These are phyloP conservation scores for Serripes groenlandicus DNA, from an alignment of 2,888 invertebrate genomes.

Conservation along the genomic window DNA sequence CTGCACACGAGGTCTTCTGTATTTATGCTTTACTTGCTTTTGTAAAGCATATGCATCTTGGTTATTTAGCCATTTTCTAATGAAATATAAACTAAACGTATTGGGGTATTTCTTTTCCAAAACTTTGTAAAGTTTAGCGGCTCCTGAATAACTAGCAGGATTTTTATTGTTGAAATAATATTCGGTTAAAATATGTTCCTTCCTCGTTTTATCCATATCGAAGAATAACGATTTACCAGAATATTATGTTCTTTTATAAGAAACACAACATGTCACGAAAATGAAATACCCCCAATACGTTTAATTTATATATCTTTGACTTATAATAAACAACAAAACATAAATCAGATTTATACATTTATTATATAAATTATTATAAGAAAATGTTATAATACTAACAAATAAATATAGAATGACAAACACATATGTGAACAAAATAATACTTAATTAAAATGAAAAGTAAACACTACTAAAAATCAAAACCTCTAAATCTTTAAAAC, in stretches of 20 bases:
- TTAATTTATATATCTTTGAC: too few relatives aligned
- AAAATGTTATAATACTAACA: background rate
- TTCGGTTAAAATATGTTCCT: slow-evolving; percentile 34
- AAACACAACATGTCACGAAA: too few relatives aligned
- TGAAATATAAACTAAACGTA: slow-evolving; percentile 31
- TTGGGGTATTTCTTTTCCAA: slow-evolving; percentile 40
- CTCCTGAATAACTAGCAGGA: slow-evolving; percentile 34
- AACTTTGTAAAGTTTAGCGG: slow-evolving; percentile 24
- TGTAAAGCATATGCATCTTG: slow-evolving; percentile 48
- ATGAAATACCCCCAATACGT: too few relatives aligned
- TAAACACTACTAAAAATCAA: too few relatives aligned
- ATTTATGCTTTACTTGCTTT: slow-evolving; percentile 43
- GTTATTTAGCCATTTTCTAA: slow-evolving; percentile 47
- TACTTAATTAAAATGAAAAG: background rate
- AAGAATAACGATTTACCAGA: background rate
- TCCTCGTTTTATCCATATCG: slow-evolving; percentile 47
- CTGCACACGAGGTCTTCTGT: slow-evolving; percentile 45
- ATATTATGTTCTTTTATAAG: background rate
- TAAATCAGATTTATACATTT: background rate
- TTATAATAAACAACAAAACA: background rate
- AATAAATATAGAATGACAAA: background rate
- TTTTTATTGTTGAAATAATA: slow-evolving; percentile 49
- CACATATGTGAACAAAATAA: background rate
- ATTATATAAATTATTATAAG: background rate
- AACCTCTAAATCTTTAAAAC: too few relatives aligned